A percentile compares a stretch with the other conserved stretches of the same genome.
Evolutionary conservation across 2,888 invertebrate genomes (phyloP).

Genomic region (Molanna angustata): DNA sequence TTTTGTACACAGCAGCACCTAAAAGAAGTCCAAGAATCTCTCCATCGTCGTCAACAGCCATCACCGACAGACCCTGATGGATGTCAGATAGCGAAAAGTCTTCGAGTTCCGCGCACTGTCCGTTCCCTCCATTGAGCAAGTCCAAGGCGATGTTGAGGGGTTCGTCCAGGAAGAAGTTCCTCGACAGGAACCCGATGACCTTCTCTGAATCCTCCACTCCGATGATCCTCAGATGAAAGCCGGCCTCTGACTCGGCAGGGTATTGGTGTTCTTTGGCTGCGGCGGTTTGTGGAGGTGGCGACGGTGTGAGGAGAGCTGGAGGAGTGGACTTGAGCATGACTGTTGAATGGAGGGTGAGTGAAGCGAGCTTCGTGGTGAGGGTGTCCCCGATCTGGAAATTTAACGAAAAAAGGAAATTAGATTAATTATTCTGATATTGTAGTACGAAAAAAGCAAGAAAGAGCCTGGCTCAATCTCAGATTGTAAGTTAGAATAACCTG

Average conservation of each 20-base stretch:
- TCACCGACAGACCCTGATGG: constrained; percentile 58
- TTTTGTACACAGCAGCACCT: constrained; percentile 45
- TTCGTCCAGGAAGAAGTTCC: constrained; percentile 58
- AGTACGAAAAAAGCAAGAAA: no score
- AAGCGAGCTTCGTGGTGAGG: constrained; percentile 19
- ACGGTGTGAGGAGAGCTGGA: constrained; percentile 24
- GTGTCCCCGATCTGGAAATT: constrained; percentile 24
- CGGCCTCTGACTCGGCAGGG: background rate
- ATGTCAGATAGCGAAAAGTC: constrained; percentile 58
- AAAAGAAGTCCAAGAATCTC: constrained; percentile 58
- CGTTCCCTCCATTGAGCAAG: constrained; percentile 43
- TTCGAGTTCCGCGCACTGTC: constrained; percentile 59
- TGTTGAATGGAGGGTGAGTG: constrained; percentile 15
- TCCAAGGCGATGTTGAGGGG: constrained; percentile 57
- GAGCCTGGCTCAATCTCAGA: no score
- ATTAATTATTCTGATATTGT: background rate
- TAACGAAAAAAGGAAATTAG: background rate
- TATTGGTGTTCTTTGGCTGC: constrained; percentile 5
- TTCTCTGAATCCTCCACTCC: constrained; percentile 8
- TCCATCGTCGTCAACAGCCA: constrained; percentile 59
- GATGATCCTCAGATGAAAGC: constrained; percentile 12
- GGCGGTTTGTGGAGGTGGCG: constrained; percentile 8
- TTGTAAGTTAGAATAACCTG: no score
- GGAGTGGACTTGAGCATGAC: constrained; percentile 24
- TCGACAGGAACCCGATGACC: constrained; percentile 23